Evolutionary conservation across 1,140 invertebrate species (phyloP), one percentile per base, ranked within the genome.

Genomic region (Leptinotarsa texana): DNA sequence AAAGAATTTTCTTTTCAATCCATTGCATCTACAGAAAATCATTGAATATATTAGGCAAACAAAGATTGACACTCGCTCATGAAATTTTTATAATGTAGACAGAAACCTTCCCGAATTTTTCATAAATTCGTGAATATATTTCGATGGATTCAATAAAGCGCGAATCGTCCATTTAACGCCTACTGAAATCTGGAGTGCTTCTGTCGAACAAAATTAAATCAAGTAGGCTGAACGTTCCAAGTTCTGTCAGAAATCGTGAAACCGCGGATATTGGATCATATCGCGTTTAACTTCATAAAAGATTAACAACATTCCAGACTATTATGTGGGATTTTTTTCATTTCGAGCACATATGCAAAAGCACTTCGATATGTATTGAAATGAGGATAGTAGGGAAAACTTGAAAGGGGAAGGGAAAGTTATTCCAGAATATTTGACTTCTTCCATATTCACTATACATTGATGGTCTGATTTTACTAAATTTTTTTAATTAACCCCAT

Each of bases 211-310:
- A 18, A 57, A 57, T 57, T 57, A 57, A 57, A 57, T 57, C 51
- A 57, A 57, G 51, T 57, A 57, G 51, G 51, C 51, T n/a, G 51
- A 17, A 57, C 51, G 17, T 13, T 57, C 51, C 51, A 57, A n/a
- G 51, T 57, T 57, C 51, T 57, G 51, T 57, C 51, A 57, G 51
- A n/a, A 57, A 57, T 57, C n/a, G 51, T 57, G 51, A n/a, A 57
- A 57, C 33, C 51, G 51, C n/a, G 51, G 51, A n/a, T 57, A 57
- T 57, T 57, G 51, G 51, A 57, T 57, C 13, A 57, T 57, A 57
- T 57, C 51, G 51, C 51, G 15, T 57, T n/a, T 6, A 57, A 57
- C 51, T 57, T 15, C 13, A 57, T 57, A n/a, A 57, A 57, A 57
- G 51, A 57, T 57, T 57, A 57, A 57, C 51, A 57, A 57, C 15